Conservation (phyloP, 1,140 invertebrate genomes). For the Cyrtorhinus lividipennis region DNA sequence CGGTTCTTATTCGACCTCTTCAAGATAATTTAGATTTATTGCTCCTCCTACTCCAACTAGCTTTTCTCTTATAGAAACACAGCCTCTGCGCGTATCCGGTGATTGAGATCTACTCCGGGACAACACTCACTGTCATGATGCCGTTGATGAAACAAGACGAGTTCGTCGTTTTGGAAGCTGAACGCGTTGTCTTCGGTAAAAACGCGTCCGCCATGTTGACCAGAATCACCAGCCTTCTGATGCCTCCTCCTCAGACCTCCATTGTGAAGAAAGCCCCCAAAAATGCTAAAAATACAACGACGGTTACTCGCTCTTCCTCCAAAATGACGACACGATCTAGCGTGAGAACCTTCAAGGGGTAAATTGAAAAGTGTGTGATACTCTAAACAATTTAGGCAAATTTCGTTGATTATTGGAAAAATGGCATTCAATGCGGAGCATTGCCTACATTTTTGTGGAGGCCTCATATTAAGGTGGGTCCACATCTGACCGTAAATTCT, state of each 20-base stretch:
- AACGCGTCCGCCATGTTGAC: not conserved
- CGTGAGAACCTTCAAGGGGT: not conserved
- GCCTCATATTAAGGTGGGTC: no score
- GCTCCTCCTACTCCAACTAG: no score
- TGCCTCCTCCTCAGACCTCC: not conserved
- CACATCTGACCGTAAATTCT: no score
- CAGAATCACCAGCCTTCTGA: not conserved
- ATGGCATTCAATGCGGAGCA: no score
- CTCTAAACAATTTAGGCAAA: no score
- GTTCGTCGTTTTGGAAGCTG: constrained; percentile 19
- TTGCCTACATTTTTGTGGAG: no score
- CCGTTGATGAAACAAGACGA: constrained; percentile 18
- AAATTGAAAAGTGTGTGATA: no score
- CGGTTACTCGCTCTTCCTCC: not conserved
- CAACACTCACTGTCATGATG: constrained; percentile 13
- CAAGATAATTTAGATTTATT: no score
- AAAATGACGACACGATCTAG: not conserved
- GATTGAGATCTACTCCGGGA: constrained; percentile 13
- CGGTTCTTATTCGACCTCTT: no score
- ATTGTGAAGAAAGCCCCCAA: not conserved
- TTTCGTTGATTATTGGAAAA: no score
- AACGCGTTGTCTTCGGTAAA: constrained; percentile 10
- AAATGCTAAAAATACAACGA: not conserved
- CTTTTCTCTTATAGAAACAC: constrained; percentile 10
- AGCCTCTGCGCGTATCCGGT: constrained; percentile 19